Conservation (phyloP, 2,888 invertebrate species). For the Pollenia griseotomentosa region DNA sequence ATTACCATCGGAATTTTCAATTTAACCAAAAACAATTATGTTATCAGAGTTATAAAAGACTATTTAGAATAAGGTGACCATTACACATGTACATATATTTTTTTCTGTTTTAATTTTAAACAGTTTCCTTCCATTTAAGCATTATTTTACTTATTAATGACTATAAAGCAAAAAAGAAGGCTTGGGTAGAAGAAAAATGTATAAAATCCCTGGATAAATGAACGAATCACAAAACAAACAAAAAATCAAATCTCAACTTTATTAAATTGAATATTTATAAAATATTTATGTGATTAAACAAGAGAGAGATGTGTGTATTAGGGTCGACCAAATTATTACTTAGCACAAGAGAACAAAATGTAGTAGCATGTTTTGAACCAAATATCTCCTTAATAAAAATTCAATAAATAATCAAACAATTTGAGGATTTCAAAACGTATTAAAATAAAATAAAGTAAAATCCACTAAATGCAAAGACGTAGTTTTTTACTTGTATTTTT, state of each 20-base stretch:
- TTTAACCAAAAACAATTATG: too few relatives aligned
- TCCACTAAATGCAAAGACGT: neutral
- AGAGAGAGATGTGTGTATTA: neutral
- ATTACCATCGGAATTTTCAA: too few relatives aligned
- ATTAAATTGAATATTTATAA: conserved; percentile 33
- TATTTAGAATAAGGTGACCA: too few relatives aligned
- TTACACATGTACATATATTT: too few relatives aligned
- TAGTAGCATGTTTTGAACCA: neutral
- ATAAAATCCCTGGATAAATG: conserved; percentile 4
- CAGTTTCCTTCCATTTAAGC: neutral
- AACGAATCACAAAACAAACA: conserved; percentile 5
- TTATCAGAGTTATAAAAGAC: too few relatives aligned
- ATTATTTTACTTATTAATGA: conserved; percentile 3
- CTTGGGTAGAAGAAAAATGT: neutral
- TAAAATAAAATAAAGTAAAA: conserved; percentile 13
- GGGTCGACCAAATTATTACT: neutral
- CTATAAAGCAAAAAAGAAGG: neutral
- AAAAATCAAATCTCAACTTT: conserved; percentile 22
- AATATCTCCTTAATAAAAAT: neutral
- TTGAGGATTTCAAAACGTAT: conserved; percentile 5
- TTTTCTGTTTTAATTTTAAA: too few relatives aligned
- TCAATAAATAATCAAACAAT: conserved; percentile 33
- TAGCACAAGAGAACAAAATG: neutral
- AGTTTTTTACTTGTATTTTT: neutral
- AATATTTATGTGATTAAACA: conserved; percentile 17